phyloP scores from a whole-genome alignment of 2,888 invertebrate genomes.

The Scaptomyza tumidula region DNA sequence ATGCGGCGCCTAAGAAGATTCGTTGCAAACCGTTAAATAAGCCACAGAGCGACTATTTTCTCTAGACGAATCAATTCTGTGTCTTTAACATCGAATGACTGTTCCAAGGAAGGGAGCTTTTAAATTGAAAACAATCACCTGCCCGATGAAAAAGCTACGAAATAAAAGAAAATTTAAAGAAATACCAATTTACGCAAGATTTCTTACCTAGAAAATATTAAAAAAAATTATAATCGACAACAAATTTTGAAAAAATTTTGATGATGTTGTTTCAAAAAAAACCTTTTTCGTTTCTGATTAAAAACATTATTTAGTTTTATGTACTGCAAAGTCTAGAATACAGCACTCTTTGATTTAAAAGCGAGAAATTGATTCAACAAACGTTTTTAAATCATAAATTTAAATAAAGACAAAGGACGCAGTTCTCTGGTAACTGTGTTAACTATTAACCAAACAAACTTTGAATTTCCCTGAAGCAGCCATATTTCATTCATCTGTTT shows the following conservation, averaged over 20 bases:
- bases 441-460: neutral
- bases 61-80: neutral
- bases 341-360: neutral
- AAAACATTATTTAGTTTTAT: neutral
- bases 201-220: neutral
- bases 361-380: neutral
- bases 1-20: slow-evolving; percentile 86
- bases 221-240: neutral
- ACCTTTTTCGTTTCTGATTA: neutral
- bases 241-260: neutral
- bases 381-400: too few species aligned
- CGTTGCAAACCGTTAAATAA: slow-evolving; percentile 98
- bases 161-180: neutral
- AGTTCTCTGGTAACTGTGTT: too few species aligned
- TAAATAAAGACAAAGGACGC: too few species aligned
- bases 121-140: too few species aligned
- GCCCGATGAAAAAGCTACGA: neutral
- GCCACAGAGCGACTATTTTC: slow-evolving; percentile 97
- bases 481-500: slow-evolving; percentile 4
- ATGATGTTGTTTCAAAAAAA: neutral
- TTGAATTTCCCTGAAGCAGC: neutral
- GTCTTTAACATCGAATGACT: too few species aligned
- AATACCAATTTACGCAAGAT: neutral
- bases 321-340: neutral
- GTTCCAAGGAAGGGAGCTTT: too few species aligned